phyloP scores from a whole-genome alignment of 2,888 invertebrate genomes.

The Brenthis ino region DNA sequence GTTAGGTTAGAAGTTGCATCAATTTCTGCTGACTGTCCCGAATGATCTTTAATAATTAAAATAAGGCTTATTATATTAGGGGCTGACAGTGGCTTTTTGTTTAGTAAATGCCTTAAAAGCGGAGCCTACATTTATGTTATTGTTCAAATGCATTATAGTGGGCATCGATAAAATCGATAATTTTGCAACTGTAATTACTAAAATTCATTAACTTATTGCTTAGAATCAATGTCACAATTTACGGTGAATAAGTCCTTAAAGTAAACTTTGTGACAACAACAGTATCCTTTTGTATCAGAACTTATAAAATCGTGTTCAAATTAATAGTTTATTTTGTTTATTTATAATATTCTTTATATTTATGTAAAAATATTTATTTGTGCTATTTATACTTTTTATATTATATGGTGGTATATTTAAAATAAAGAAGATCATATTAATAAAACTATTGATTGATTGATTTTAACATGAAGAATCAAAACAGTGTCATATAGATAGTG shows the following conservation, averaged over 20 bases:
- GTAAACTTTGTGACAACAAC: slow-evolving; percentile 5
- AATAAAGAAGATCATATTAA: slow-evolving; percentile 28
- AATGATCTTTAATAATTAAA: slow-evolving; percentile 60
- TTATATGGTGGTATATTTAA: slow-evolving; percentile 34
- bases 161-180: slow-evolving; percentile 44
- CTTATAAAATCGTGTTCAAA: slow-evolving; percentile 1
- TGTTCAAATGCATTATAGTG: slow-evolving; percentile 36
- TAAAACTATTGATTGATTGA: slow-evolving; percentile 30
- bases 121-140: slow-evolving; percentile 36
- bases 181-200: slow-evolving; percentile 29
- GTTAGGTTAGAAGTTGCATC: slow-evolving; percentile 77
- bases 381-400: background rate
- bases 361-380: slow-evolving; percentile 13
- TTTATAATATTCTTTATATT: slow-evolving; percentile 20
- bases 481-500: slow-evolving; percentile 43
- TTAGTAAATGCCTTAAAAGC: slow-evolving; percentile 48
- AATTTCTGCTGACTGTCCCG: slow-evolving; percentile 73
- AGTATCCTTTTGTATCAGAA: background rate
- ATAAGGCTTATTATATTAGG: slow-evolving; percentile 69
- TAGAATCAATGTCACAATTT: slow-evolving; percentile 20
- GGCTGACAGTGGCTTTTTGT: slow-evolving; percentile 75
- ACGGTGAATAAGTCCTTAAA: background rate
- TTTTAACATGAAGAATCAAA: slow-evolving; percentile 40
- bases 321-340: slow-evolving; percentile 15
- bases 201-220: slow-evolving; percentile 13